Evolutionary conservation across 2,888 invertebrate species (phyloP), one percentile per base, ranked within the genome.

Genomic region (Tribolium freemani): DNA sequence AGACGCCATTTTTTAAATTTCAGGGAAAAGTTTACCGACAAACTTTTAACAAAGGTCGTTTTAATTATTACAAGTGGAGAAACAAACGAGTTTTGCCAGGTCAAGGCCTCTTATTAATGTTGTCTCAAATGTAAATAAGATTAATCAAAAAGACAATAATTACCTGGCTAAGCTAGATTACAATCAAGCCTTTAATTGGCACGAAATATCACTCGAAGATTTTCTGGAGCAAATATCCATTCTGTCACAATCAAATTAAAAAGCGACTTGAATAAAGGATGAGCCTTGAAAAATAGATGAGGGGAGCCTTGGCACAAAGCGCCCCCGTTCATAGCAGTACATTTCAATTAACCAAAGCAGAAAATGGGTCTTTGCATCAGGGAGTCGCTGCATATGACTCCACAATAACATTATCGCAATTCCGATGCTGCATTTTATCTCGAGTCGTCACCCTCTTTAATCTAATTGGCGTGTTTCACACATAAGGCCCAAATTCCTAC

Each of bases 401-500:
- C 30, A 51, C 4, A n/a, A 44, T 16, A 48, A 61, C 31, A 45
- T 66, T 45, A 66, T 66, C 54, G 20, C 46, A 6, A 57, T 57
- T 64, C 56, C 31, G 20, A 63, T 70, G 57, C 57, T 56, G 38
- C 50, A 38, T 45, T 38, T 57, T 31, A 58, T 63, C 67, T 67
- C 56, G 46, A 56, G 48, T 72, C 68, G 61, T 11, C 63, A 46
- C 54, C 66, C 71, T 68, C 69, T 68, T 69, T 72, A 72, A 72
- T 72, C 68, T 72, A 72, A 72, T 72, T 72, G 72, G 69, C 63
- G 72, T 56, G 72, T 61, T 72, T 61, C 57, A 54, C 72, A 63
- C 68, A 72, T 72, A 72, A 68, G 69, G 69, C 44, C 63, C 26
- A 63, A 61, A 72, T 69, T 72, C 72, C 72, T 63, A 9, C 26